phyloP scores from a whole-genome alignment of 2,797 vertebrate genomes.

The Miichthys miiuy region DNA sequence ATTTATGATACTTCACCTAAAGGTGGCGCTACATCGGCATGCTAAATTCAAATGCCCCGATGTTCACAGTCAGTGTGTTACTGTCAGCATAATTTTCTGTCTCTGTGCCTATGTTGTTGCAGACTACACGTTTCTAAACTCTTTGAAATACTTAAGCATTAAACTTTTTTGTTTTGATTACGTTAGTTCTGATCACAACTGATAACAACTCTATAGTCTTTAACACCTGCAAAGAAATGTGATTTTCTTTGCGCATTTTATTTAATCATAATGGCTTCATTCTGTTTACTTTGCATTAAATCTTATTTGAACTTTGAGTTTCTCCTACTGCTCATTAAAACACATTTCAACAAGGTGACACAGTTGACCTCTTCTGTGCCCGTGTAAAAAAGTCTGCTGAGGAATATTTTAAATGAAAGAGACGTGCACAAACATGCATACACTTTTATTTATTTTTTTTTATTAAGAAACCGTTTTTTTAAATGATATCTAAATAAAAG shows the following conservation, averaged over 20 bases:
- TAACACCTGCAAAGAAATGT: too few species aligned
- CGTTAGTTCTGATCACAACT: too few species aligned
- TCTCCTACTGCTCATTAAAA: background rate
- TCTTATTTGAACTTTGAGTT: background rate
- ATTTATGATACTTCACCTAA: background rate
- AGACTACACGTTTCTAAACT: too few species aligned
- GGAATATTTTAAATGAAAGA: background rate
- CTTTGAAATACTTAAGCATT: too few species aligned
- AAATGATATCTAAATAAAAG: too few species aligned
- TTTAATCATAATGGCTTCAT: background rate
- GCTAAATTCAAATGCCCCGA: background rate
- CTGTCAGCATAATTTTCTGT: too few species aligned
- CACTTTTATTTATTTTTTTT: too few species aligned
- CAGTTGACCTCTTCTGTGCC: background rate
- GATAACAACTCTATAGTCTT: too few species aligned
- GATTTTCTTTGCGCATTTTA: too few species aligned
- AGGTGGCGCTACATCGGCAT: conserved; percentile 1
- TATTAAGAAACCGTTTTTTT: background rate
- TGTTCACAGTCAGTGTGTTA: background rate
- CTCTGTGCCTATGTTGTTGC: too few species aligned
- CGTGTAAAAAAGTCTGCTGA: background rate
- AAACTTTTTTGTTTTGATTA: too few species aligned
- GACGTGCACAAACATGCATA: background rate
- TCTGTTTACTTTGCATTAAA: background rate
- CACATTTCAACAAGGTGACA: background rate